phyloP scores from a whole-genome alignment of 2,113 vertebrate species.

The Colinus virginianus region DNA sequence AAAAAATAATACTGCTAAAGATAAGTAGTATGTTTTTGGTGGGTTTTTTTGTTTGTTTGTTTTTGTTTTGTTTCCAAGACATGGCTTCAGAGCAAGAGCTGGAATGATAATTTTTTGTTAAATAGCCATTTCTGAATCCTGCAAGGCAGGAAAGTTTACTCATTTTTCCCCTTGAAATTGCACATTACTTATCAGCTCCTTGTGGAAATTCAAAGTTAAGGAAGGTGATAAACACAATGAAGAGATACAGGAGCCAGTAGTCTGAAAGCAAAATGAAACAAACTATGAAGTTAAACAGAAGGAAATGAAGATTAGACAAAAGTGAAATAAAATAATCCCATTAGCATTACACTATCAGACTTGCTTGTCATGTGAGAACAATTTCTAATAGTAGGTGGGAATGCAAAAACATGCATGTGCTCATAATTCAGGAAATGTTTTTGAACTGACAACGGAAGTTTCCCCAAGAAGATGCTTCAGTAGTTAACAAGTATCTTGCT shows the following conservation, averaged over 20 bases:
- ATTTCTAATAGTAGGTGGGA: not conserved
- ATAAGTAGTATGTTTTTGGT: not conserved
- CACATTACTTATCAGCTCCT: not conserved
- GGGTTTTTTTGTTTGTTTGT: not conserved
- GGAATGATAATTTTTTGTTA: not conserved
- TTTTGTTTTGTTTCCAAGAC: not conserved
- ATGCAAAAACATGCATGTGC: not conserved
- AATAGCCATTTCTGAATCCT: not conserved
- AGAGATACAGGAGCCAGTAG: not conserved
- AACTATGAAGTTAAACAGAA: not conserved
- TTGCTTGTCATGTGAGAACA: not conserved
- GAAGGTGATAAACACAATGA: not conserved
- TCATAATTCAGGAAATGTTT: not conserved
- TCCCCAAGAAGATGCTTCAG: not conserved
- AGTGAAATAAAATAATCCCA: not conserved
- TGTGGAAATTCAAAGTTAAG: not conserved
- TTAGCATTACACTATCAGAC: not conserved
- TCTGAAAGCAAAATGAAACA: not conserved
- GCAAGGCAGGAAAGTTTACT: not conserved
- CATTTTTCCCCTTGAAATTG: not conserved
- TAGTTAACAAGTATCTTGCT: not conserved
- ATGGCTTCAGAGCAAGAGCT: not conserved
- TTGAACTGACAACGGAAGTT: not conserved
- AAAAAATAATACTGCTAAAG: not conserved
- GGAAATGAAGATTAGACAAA: not conserved